Conservation (phyloP, 53 echinoderm and acorn worm genomes). For the Holothuria leucospilota region DNA sequence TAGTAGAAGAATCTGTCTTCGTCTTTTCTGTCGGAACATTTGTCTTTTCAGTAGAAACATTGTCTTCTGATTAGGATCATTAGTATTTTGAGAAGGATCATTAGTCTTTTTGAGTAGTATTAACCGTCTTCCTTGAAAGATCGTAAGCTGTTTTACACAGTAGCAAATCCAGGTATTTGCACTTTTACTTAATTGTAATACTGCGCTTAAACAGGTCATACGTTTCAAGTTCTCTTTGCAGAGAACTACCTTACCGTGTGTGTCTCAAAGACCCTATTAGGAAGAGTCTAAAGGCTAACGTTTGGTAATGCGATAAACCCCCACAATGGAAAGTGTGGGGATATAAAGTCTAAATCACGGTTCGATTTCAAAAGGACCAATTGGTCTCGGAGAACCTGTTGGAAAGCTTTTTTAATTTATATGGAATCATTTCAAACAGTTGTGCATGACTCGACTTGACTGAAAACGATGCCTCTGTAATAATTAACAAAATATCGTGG, state of each 20-base stretch:
- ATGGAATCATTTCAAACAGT: no score
- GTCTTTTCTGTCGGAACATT: no score
- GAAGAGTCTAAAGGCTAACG: neutral
- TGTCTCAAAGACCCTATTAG: neutral
- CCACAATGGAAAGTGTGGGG: neutral
- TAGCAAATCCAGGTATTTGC: neutral
- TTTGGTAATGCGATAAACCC: neutral
- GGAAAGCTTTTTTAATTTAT: neutral
- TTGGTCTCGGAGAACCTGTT: neutral
- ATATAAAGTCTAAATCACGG: neutral
- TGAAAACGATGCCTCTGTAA: neutral
- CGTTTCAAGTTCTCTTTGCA: neutral
- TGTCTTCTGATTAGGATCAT: no score
- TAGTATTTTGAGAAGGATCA: no score
- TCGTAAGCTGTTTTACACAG: neutral
- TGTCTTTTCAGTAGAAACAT: no score
- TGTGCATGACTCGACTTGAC: neutral
- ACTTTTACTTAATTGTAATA: no score
- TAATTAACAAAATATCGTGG: neutral
- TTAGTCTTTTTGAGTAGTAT: no score
- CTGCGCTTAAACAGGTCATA: no score
- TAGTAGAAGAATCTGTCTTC: no score
- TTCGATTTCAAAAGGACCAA: neutral
- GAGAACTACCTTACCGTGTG: neutral
- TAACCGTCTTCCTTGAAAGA: neutral